Conservation (phyloP, 2,797 vertebrate species). For the Cynodonichthys magdalenae region DNA sequence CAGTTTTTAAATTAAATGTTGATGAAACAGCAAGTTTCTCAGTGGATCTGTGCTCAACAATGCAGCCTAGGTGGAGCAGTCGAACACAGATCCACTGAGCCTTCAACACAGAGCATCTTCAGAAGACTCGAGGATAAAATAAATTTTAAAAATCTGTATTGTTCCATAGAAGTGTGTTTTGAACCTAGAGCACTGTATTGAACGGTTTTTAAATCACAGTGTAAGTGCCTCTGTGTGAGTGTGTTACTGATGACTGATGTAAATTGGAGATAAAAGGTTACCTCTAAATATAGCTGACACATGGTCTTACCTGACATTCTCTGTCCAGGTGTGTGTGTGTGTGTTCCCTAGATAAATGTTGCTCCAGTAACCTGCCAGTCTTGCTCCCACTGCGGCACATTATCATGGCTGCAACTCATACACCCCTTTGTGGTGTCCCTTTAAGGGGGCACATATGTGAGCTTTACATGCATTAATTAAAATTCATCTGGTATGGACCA, state of each 20-base stretch:
- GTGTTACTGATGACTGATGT: conserved; percentile 17
- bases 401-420: conserved; percentile 23
- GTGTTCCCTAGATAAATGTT: conserved; percentile 19
- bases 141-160: no score
- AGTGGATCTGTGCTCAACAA: no score
- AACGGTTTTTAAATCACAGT: background rate
- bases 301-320: conserved; percentile 6
- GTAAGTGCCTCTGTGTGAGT: background rate
- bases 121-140: no score
- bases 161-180: no score
- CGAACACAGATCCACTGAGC: no score
- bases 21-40: no score
- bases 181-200: no score
- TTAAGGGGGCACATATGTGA: conserved; percentile 14
- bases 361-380: conserved; percentile 49
- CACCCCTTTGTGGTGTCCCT: conserved; percentile 8
- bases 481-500: conserved; percentile 29
- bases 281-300: conserved; percentile 20
- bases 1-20: no score
- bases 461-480: conserved; percentile 19
- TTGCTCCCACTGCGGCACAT: conserved; percentile 45
- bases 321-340: conserved; percentile 14
- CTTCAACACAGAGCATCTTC: no score
- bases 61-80: no score
- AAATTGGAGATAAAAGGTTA: conserved; percentile 22